These are phyloP conservation scores for Drosophila sechellia DNA, from an alignment of 1,140 invertebrate genomes.

Conservation along the genomic window DNA sequence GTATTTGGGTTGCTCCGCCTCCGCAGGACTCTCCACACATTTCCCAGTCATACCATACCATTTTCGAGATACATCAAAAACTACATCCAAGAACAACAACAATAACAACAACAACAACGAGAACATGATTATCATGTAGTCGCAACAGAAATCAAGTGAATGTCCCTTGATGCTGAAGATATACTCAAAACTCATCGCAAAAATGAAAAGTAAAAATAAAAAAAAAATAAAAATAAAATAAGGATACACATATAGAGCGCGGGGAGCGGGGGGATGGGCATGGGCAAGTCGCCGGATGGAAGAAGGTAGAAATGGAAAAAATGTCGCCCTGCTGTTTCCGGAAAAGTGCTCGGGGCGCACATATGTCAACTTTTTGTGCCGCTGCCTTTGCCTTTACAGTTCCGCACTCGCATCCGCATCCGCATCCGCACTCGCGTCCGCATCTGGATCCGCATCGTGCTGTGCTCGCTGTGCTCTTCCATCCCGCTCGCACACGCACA, in stretches of 20 bases:
- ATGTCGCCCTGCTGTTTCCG: slow-evolving; percentile 79
- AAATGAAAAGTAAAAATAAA: slow-evolving; percentile 6
- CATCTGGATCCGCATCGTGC: slow-evolving; percentile 19
- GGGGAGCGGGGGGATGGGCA: background rate
- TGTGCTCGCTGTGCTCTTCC: slow-evolving; percentile 17
- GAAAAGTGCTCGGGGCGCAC: slow-evolving; percentile 83
- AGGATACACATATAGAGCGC: slow-evolving; percentile 5
- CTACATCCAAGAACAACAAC: slow-evolving; percentile 9
- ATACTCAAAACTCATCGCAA: slow-evolving; percentile 59
- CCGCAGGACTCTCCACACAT: slow-evolving; percentile 49
- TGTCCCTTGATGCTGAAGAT: slow-evolving; percentile 72
- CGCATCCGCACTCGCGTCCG: slow-evolving; percentile 22
- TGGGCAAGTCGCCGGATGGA: slow-evolving; percentile 1
- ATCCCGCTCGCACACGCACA: slow-evolving; percentile 42
- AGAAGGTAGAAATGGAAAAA: slow-evolving; percentile 58
- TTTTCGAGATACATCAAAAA: slow-evolving; percentile 40
- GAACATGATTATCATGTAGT: slow-evolving; percentile 65
- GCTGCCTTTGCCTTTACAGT: slow-evolving; percentile 26
- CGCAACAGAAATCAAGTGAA: slow-evolving; percentile 80
- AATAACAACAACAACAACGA: slow-evolving; percentile 16
- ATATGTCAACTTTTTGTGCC: slow-evolving; percentile 83
- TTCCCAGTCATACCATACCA: slow-evolving; percentile 80
- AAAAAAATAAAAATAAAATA: slow-evolving; percentile 2
- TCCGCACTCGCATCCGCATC: slow-evolving; percentile 19
- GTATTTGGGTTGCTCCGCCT: slow-evolving; percentile 24